A percentile compares a stretch with the other conserved stretches of the same genome.
Evolutionary conservation across 2,797 vertebrate genomes (phyloP).

Genomic region (Anas flavirostris): DNA sequence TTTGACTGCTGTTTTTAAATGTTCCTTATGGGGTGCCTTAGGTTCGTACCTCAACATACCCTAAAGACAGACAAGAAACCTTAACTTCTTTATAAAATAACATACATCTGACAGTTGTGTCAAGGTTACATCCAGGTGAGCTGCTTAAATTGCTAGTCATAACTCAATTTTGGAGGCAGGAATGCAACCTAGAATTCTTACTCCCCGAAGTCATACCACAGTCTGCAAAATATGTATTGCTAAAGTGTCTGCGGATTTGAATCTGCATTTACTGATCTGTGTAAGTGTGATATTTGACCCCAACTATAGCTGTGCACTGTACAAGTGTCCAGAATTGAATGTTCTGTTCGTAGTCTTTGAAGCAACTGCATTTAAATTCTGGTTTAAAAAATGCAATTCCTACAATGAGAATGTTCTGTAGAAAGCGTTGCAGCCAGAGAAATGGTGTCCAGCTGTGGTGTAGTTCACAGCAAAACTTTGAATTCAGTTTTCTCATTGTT

Average conservation of each 20-base stretch:
- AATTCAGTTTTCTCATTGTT: not conserved
- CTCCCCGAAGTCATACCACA: not conserved
- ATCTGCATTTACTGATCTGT: not conserved
- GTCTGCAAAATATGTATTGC: not conserved
- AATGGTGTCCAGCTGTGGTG: not conserved
- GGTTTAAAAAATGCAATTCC: fast-evolving
- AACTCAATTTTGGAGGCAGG: not conserved
- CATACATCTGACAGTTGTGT: not conserved
- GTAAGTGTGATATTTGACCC: not conserved
- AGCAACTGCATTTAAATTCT: not conserved
- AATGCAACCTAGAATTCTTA: not conserved
- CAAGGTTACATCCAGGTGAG: not conserved
- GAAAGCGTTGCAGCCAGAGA: not conserved
- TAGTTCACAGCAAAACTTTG: not conserved
- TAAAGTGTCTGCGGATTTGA: not conserved
- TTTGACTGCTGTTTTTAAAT: not conserved
- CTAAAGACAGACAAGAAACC: not conserved
- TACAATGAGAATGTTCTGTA: not conserved
- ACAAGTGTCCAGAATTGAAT: not conserved
- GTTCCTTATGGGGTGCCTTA: not conserved
- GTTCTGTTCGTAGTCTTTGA: not conserved
- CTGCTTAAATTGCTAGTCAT: not conserved
- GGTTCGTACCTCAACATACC: not conserved
- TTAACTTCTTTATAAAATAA: not conserved
- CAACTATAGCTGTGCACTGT: fast-evolving